phyloP scores from a whole-genome alignment of 2,113 vertebrate species.

The Euleptes europaea region DNA sequence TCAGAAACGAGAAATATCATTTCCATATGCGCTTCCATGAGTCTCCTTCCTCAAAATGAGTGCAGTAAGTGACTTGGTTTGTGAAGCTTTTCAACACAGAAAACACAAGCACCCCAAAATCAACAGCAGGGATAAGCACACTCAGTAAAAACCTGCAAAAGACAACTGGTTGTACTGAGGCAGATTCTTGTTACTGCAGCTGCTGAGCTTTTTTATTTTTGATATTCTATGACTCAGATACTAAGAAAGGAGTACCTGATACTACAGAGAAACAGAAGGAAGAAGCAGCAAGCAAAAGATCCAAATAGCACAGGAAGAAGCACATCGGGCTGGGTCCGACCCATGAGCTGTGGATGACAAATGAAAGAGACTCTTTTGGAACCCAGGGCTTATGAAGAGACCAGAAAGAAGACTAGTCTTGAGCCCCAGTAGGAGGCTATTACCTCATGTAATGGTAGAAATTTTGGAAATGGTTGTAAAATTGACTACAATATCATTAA shows the following conservation, averaged over 20 bases:
- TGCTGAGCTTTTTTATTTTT: neutral
- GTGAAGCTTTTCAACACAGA: constrained; percentile 20
- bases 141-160: neutral
- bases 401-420: neutral
- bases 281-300: neutral
- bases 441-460: neutral
- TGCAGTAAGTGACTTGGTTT: constrained; percentile 43
- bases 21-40: constrained; percentile 51
- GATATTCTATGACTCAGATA: neutral
- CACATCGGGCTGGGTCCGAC: neutral
- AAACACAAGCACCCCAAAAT: constrained; percentile 27
- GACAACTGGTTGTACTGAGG: neutral
- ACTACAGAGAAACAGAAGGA: neutral
- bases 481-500: no score
- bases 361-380: neutral
- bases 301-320: neutral
- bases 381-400: neutral
- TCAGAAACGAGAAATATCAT: constrained; percentile 48
- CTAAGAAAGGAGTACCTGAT: neutral
- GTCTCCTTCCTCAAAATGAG: constrained; percentile 23
- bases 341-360: neutral
- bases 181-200: neutral
- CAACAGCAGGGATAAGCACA: constrained; percentile 13
- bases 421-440: neutral
- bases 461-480: neutral